Percentiles rank a stretch among this genome's conserved stretches.
Conservation (phyloP, 2,113 vertebrate genomes). For the Cryptotis parvus region DNA sequence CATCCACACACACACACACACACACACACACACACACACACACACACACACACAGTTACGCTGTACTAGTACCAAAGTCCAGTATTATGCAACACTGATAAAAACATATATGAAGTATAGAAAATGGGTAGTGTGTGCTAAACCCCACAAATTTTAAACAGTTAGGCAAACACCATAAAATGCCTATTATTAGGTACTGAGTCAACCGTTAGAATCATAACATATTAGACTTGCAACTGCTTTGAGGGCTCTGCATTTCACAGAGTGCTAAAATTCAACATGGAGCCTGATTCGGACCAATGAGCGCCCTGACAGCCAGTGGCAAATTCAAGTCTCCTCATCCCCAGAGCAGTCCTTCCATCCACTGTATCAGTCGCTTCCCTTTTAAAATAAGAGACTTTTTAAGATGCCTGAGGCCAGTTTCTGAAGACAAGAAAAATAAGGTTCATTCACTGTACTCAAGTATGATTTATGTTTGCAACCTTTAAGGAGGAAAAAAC, state of each 20-base stretch:
- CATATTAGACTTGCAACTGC: background rate
- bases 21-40: too few species aligned
- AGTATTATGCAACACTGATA: background rate
- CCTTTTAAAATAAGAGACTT: conserved; percentile 57
- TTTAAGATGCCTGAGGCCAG: conserved; percentile 35
- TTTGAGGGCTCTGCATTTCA: background rate
- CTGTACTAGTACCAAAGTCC: too few species aligned
- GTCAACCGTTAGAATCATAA: background rate
- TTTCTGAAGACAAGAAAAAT: conserved; percentile 62
- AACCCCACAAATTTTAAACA: background rate
- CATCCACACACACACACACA: too few species aligned
- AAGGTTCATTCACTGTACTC: conserved; percentile 63
- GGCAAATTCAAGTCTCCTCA: background rate
- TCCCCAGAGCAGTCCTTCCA: background rate
- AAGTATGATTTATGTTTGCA: conserved; percentile 68
- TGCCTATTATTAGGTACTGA: background rate
- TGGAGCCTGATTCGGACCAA: background rate
- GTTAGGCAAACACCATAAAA: background rate
- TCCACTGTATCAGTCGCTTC: background rate
- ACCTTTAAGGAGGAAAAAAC: conserved; percentile 51
- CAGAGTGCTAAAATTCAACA: background rate
- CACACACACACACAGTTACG: too few species aligned
- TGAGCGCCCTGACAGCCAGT: background rate
- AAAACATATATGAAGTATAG: background rate
- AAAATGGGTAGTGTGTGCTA: background rate